Base-by-base conservation (phyloP, 1,140 invertebrate species). In the Camponotus floridanus region DNA sequence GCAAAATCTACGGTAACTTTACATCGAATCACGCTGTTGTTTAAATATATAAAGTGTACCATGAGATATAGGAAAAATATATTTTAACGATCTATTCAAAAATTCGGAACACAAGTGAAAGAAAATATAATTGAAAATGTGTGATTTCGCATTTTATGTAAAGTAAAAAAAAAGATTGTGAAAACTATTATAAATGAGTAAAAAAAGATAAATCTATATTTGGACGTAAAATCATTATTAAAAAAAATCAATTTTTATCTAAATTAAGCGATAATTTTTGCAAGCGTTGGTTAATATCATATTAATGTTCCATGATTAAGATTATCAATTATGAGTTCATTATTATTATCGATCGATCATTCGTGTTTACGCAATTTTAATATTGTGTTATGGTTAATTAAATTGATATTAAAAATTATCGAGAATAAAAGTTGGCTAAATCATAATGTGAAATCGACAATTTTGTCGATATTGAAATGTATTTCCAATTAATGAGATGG, bases 401-500 rank as follows among this genome's bases (percentile, higher is more conserved):
- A 65, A 65, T 1, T 65, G 42, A 65, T 78, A 65, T 45, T 42
- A 39, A 15, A 64, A 64, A 64, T 76, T 51, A 39, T 26, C 33
- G 18, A 13, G 36, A 13, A 13, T 31, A 51, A 62, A 65, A 39
- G 21, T 11, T 13, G 51, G n/a, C 26, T 39, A 26, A 31, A 4
- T 15, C 26, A 2, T 83, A 68, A 62, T 68, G 68, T 39, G 70
- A 83, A 86, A 59, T 64, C 51, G 39, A 61, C 64, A 73, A 86
- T 76, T 65, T 86, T 51, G 84, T 64, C n/a, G 78, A 73, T 86
- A 83, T 74, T 59, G 48, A 84, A 74, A 5, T 51, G 79, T 61
- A 86, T 86, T 79, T 73, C 11, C 15, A 33, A 55, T 15, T 57
- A 65, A 67, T n/a, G 36, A 18, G 42, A 26, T 31, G 3, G 13